These are phyloP conservation scores for Erannis defoliaria DNA, from an alignment of 2,888 invertebrate species.

Conservation along the genomic window DNA sequence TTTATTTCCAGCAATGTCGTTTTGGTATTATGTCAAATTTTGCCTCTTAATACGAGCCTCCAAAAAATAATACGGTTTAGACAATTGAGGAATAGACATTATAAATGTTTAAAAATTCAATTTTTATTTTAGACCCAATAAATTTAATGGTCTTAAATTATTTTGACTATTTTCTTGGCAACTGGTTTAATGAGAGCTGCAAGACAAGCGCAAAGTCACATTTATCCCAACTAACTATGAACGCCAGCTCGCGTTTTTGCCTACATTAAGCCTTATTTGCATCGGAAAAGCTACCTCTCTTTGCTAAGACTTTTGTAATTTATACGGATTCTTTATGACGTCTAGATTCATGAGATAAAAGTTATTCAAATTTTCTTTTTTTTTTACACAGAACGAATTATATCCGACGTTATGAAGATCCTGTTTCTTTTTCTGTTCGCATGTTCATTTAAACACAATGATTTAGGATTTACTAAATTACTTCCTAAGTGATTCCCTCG, in stretches of 20 bases:
- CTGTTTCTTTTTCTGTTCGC: not conserved
- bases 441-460: too few species aligned
- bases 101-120: too few species aligned
- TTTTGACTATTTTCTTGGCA: not conserved
- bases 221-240: conserved; percentile 15
- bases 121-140: too few species aligned
- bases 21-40: too few species aligned
- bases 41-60: too few species aligned
- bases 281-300: conserved; percentile 14
- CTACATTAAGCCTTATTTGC: conserved; percentile 26
- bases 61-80: too few species aligned
- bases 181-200: not conserved
- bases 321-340: conserved; percentile 22
- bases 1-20: too few species aligned
- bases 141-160: not conserved
- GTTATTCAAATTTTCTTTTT: too few species aligned
- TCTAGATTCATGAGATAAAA: conserved; percentile 5
- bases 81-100: too few species aligned
- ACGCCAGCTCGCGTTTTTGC: conserved; percentile 19
- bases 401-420: not conserved
- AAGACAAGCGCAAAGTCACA: not conserved
- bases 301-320: conserved; percentile 22
- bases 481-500: too few species aligned
- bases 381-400: conserved; percentile 1
- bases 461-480: too few species aligned